These are phyloP conservation scores for Phenganax marumi DNA, from an alignment of 92 coral and sea anemone genomes.

Conservation along the genomic window DNA sequence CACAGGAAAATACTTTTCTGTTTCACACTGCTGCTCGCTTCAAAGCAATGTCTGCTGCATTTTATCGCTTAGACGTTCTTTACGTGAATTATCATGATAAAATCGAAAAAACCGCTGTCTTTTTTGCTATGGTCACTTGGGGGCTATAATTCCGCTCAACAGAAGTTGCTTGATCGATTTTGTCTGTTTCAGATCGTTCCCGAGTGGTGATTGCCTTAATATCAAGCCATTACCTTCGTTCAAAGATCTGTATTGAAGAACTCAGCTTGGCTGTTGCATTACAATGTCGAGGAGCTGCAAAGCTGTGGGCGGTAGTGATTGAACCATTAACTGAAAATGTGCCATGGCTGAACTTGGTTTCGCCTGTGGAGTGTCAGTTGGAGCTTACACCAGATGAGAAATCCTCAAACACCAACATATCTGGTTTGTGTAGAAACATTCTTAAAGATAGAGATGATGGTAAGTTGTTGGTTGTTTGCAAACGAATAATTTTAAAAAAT, in stretches of 20 bases:
- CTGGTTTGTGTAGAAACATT: constrained; percentile 32
- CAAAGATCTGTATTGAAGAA: constrained; percentile 89
- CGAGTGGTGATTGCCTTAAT: constrained; percentile 66
- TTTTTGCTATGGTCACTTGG: no score
- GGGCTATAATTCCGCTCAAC: no score
- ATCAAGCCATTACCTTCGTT: constrained; percentile 80
- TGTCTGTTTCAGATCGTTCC: constrained; percentile 57
- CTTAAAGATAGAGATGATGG: constrained; percentile 16
- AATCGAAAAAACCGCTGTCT: no score
- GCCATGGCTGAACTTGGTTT: constrained; percentile 69
- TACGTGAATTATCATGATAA: no score
- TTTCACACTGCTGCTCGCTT: no score
- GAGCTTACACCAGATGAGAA: neutral
- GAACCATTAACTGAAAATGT: constrained; percentile 69
- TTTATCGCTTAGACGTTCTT: no score
- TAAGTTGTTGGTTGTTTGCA: neutral
- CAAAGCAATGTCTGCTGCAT: no score
- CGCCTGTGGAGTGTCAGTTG: constrained; percentile 73
- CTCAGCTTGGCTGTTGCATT: constrained; percentile 74
- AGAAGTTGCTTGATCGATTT: no score
- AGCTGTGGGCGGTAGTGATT: constrained; percentile 65
- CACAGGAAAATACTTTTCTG: no score
- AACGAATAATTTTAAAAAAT: neutral
- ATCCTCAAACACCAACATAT: neutral
- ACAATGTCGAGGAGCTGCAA: constrained; percentile 37